These are phyloP conservation scores for Poeciliopsis infans DNA, from an alignment of 2,797 vertebrate genomes.

Conservation along the genomic window DNA sequence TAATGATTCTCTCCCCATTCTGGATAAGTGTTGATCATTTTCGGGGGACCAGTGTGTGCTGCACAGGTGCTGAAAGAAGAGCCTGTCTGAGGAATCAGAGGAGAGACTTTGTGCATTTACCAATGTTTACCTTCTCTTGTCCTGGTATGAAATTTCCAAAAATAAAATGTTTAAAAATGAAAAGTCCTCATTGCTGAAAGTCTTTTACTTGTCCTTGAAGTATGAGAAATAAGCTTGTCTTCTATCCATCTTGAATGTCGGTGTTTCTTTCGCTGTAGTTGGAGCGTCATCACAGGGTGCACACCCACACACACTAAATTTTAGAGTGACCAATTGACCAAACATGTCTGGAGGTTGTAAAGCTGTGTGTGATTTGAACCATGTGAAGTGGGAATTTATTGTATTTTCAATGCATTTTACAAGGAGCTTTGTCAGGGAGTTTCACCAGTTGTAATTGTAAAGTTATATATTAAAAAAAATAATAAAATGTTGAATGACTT, in stretches of 20 bases:
- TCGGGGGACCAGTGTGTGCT: constrained; percentile 15
- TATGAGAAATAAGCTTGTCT: neutral
- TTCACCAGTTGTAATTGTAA: neutral
- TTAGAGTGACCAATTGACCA: no score
- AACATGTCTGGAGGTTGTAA: neutral
- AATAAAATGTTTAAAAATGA: constrained; percentile 1
- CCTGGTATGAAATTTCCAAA: constrained; percentile 46
- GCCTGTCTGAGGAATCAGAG: constrained; percentile 7
- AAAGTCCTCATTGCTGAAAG: neutral
- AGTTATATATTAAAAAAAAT: neutral
- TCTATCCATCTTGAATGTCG: neutral
- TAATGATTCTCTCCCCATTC: neutral
- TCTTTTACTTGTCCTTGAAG: neutral
- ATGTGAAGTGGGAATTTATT: neutral
- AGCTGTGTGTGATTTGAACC: neutral
- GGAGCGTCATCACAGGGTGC: neutral
- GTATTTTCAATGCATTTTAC: neutral
- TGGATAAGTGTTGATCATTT: constrained; percentile 17
- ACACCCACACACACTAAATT: no score
- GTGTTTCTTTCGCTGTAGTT: neutral
- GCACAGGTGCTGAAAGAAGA: constrained; percentile 24
- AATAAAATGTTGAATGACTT: neutral
- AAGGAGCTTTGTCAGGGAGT: neutral
- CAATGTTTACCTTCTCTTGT: constrained; percentile 55
- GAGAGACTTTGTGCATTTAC: constrained; percentile 44